Evolutionary conservation across 2,113 vertebrate genomes (phyloP), one percentile per base, ranked within the genome.

Genomic region (Rhegmatorhina hoffmannsi): DNA sequence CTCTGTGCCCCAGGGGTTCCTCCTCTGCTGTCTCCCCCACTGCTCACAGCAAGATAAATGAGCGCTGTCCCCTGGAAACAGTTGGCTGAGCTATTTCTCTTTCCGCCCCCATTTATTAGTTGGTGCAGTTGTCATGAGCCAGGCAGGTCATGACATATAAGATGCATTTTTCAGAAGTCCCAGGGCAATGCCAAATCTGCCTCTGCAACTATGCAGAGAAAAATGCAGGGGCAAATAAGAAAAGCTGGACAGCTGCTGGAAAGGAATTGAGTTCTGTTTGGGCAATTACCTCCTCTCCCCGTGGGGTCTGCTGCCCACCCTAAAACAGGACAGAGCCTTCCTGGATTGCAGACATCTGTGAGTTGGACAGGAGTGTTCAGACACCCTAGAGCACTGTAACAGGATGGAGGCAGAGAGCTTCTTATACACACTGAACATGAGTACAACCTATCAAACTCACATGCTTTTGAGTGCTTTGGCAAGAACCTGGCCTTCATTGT

Each of bases 21-120:
- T 86, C 49, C 52, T 83, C 52, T 0, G 0, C 64, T 0, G 0
- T 91, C 88, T 94, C 87, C 72, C 84, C 75, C 58, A 28, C 79
- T 49, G 49, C 64, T 90, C 16, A 1, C 66, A 78, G 73, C 49
- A 94, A 96, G 94, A 97, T 92, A 94, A 94, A 93, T 2, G 36
- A 96, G 90, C 19, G 3, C 85, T 87, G 76, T 96, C 94, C 93
- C 60, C 80, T 96, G 76, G 83, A 93, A 96, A 90, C 95, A 92
- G 88, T 93, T 96, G 95, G 88, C 93, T 84, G 79, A 96, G 86
- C 95, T 96, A 94, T 97, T 97, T 95, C 96, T 95, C 86, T 95
- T 95, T 95, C 94, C 80, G 0, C 92, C 86, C 76, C 86, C 86
- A 84, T 95, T 95, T 96, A 95, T 93, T 96, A 93, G 90, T 70